Base-by-base conservation (phyloP, 2,113 vertebrate species). In the Rhineura floridana region DNA sequence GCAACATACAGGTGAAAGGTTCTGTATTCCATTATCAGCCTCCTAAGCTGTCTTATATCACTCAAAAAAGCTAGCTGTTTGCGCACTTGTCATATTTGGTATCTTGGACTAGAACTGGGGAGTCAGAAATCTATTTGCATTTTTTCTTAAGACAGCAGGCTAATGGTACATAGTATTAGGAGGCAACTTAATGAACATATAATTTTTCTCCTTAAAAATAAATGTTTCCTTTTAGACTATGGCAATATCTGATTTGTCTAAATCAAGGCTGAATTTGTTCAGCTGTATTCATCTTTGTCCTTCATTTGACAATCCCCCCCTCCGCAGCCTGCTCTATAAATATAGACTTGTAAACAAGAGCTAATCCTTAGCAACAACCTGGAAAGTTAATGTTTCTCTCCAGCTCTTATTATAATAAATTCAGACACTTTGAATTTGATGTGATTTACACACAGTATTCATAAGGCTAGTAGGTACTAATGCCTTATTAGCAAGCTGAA, bases 381-480 rank as follows among this genome's bases (percentile, higher is more conserved):
- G 84, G 93, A 93, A 95, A 96, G 93, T 95, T 93, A 91, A 92
- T 88, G 82, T 94, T 94, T 94, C 92, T 94, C 93, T 91, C 87
- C 48, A 73, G 88, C 90, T 81, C 13, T 85, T 91, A 17, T 92
- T 90, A 65, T 93, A 95, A 95, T 93, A 95, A 93, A 91, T 92
- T 89, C 91, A 95, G 92, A 84, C 76, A 88, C 85, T 91, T 80
- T 90, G 88, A 91, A 91, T 94, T 89, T 88, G 81, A 82, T 89
- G 92, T 93, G 94, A 92, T 94, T 91, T 96, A 93, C 83, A 79
- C 90, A 69, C 55, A 87, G 88, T 95, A 81, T 86, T 95, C 62
- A 33, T 93, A 80, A 82, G 91, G 85, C 93, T 91, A 91, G 87
- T 84, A 93, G 88, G 87, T 88, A 88, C 92, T 92, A 89, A 94